These are phyloP conservation scores for Paracentrotus lividus DNA, from an alignment of 53 echinoderm and acorn worm species.

Conservation along the genomic window DNA sequence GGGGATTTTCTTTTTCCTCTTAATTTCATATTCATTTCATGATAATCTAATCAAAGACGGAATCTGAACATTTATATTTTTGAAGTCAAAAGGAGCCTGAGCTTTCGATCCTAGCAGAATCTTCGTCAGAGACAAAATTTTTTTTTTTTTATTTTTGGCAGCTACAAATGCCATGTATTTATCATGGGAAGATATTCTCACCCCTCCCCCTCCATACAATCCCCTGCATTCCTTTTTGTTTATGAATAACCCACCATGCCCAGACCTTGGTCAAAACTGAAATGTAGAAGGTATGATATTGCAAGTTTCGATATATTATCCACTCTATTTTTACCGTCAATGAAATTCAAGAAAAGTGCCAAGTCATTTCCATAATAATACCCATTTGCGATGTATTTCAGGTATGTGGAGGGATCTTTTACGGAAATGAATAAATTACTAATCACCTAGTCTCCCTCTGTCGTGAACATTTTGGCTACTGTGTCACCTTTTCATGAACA, in stretches of 20 bases:
- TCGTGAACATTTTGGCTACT: constrained; percentile 16
- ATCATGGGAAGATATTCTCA: not conserved
- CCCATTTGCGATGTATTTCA: not conserved
- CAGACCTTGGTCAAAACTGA: too few relatives aligned
- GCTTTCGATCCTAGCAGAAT: too few relatives aligned
- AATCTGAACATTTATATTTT: too few relatives aligned
- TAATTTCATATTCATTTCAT: not conserved
- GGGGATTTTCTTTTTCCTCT: not conserved
- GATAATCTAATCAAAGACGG: not conserved
- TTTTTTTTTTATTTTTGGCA: too few relatives aligned
- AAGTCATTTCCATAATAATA: constrained; percentile 41
- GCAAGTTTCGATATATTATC: constrained; percentile 24
- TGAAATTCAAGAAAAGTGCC: constrained; percentile 5
- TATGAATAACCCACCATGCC: too few relatives aligned
- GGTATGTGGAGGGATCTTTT: not conserved
- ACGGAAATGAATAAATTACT: constrained; percentile 50
- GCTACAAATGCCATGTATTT: not conserved
- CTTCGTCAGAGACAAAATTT: too few relatives aligned
- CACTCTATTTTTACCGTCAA: constrained; percentile 23
- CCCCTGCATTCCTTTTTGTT: too few relatives aligned
- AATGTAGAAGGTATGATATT: not conserved
- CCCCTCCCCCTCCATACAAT: not conserved
- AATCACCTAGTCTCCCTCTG: constrained; percentile 10
- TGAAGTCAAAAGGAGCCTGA: too few relatives aligned
- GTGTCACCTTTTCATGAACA: constrained; percentile 7